Conservation (phyloP, 2,888 invertebrate species). For the Cylindroiulus punctatus region DNA sequence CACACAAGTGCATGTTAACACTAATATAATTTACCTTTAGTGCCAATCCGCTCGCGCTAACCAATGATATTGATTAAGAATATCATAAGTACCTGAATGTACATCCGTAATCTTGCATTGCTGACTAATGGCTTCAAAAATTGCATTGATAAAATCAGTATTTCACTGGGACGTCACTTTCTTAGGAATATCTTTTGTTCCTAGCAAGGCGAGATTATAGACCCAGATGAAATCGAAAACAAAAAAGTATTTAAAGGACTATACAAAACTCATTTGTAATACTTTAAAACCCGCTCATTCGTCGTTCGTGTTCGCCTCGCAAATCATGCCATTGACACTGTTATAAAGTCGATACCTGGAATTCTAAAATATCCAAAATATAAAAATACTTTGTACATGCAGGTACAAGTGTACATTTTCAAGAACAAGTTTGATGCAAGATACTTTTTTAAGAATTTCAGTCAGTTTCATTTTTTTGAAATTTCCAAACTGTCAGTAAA, state of each 20-base stretch:
- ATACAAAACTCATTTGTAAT: no score
- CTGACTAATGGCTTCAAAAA: constrained; percentile 3
- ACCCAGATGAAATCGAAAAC: not conserved
- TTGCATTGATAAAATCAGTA: constrained; percentile 37
- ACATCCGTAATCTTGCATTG: constrained; percentile 30
- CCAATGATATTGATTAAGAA: not conserved
- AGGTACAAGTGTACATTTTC: not conserved
- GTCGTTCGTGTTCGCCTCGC: not conserved
- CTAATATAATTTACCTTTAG: constrained; percentile 41
- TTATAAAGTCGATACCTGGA: not conserved
- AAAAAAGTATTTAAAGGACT: not conserved
- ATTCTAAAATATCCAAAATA: not conserved
- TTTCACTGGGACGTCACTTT: not conserved
- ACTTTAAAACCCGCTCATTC: not conserved
- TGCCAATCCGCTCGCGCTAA: not conserved
- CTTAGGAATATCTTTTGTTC: not conserved
- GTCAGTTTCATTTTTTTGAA: not conserved
- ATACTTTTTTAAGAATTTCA: not conserved
- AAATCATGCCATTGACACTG: not conserved
- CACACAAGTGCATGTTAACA: constrained; percentile 45
- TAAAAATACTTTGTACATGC: not conserved
- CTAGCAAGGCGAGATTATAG: not conserved
- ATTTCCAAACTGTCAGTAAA: not conserved
- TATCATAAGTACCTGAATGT: constrained; percentile 29
- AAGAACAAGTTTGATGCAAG: not conserved